phyloP scores from a whole-genome alignment of 2,888 invertebrate genomes.

The Labia minor region DNA sequence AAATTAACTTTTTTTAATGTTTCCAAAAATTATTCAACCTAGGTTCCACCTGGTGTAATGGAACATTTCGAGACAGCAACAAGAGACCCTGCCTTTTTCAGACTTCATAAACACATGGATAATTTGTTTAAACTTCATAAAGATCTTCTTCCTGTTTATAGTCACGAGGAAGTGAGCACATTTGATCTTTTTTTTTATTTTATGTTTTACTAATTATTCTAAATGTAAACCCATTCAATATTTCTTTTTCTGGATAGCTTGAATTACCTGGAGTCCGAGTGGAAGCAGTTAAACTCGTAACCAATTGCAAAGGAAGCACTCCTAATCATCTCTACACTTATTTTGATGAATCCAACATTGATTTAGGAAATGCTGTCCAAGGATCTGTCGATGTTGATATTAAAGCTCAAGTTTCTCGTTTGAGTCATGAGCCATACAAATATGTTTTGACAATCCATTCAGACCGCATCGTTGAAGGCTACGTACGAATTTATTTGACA shows the following conservation, averaged over 20 bases:
- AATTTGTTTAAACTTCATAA: constrained; percentile 32
- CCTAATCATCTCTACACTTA: constrained; percentile 27
- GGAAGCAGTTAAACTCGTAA: constrained; percentile 26
- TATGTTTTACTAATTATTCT: neutral
- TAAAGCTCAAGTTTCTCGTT: constrained; percentile 28
- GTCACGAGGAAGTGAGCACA: constrained; percentile 25
- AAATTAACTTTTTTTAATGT: neutral
- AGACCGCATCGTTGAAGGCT: constrained; percentile 25
- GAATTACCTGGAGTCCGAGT: constrained; percentile 25
- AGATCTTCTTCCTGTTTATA: constrained; percentile 29
- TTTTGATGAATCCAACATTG: constrained; percentile 29
- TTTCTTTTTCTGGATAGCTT: constrained; percentile 21
- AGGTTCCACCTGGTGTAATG: constrained; percentile 32
- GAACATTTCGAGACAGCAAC: constrained; percentile 32
- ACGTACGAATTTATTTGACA: constrained; percentile 29
- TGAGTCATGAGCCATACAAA: constrained; percentile 30
- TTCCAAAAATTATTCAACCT: constrained; percentile 15
- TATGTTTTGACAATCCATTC: constrained; percentile 27
- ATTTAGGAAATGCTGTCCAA: constrained; percentile 26
- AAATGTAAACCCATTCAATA: neutral
- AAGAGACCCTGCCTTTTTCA: constrained; percentile 33
- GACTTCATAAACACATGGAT: constrained; percentile 32
- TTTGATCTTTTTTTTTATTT: constrained; percentile 17
- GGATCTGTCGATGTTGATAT: constrained; percentile 34
- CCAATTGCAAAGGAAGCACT: constrained; percentile 26